A percentile compares a stretch with the other conserved stretches of the same genome.
Conservation (phyloP, 2,113 vertebrate species). For the Empidonax alnorum region DNA sequence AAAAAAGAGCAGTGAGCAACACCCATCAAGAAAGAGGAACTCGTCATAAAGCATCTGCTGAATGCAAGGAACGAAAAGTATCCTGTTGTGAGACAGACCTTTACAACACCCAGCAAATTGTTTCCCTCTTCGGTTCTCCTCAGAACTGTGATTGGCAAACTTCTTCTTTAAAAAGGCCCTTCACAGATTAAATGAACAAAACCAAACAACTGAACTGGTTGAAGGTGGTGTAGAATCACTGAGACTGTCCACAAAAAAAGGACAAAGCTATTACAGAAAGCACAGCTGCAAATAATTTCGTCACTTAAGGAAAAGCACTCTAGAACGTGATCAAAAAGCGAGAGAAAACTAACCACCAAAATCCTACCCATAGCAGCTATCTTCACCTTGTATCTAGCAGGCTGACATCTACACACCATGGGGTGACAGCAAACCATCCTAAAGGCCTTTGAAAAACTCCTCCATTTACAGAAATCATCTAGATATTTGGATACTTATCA, state of each 20-base stretch:
- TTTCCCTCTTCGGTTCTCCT: accelerated
- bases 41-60: neutral
- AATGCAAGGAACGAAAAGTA: neutral
- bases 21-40: neutral
- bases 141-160: neutral
- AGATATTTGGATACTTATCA: neutral
- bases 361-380: neutral
- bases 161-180: neutral
- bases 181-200: neutral
- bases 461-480: neutral
- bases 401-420: neutral
- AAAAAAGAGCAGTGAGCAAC: neutral
- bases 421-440: neutral
- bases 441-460: neutral
- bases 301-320: neutral
- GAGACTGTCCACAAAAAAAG: neutral
- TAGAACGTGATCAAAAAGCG: neutral
- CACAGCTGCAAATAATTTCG: neutral
- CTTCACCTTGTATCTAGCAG: neutral
- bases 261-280: neutral
- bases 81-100: neutral
- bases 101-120: neutral
- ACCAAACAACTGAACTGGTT: neutral
- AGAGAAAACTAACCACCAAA: neutral
- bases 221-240: neutral